Evolutionary conservation across 2,888 invertebrate species (phyloP).

Genomic region (Elegia similella): DNA sequence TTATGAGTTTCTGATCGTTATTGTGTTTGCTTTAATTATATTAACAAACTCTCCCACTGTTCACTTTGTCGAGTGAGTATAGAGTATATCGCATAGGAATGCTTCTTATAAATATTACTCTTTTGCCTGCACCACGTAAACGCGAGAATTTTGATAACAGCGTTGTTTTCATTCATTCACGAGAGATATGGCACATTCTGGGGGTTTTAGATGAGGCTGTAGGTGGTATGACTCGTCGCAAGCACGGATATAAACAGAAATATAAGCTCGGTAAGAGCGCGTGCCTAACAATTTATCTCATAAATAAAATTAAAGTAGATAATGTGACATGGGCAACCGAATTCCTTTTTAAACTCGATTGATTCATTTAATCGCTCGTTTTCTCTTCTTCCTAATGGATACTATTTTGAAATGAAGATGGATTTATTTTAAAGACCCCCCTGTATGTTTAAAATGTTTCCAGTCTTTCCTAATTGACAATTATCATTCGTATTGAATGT

Average conservation of each 20-base stretch:
- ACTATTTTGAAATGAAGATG: background rate
- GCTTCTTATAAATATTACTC: slow-evolving; percentile 17
- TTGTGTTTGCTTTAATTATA: no score
- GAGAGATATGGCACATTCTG: slow-evolving; percentile 20
- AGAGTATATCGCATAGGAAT: slow-evolving; percentile 8
- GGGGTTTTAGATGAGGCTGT: background rate
- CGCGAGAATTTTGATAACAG: slow-evolving; percentile 23
- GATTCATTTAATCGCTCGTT: background rate
- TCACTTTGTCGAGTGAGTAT: no score
- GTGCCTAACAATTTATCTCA: background rate
- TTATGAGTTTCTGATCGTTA: no score
- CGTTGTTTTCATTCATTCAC: slow-evolving; percentile 14
- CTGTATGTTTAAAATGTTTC: background rate
- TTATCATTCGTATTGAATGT: background rate
- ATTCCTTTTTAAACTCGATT: slow-evolving; percentile 4
- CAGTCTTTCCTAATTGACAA: background rate
- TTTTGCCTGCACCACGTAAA: slow-evolving; percentile 17
- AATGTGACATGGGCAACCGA: slow-evolving; percentile 3
- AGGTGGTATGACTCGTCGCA: background rate
- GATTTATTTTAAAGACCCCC: background rate
- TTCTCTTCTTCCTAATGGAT: background rate
- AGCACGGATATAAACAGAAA: background rate
- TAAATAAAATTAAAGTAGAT: slow-evolving; percentile 5
- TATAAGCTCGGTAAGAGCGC: background rate
- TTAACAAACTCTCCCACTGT: no score